These are phyloP conservation scores for Megathymus violae DNA, from an alignment of 1,140 invertebrate genomes.

Conservation along the genomic window DNA sequence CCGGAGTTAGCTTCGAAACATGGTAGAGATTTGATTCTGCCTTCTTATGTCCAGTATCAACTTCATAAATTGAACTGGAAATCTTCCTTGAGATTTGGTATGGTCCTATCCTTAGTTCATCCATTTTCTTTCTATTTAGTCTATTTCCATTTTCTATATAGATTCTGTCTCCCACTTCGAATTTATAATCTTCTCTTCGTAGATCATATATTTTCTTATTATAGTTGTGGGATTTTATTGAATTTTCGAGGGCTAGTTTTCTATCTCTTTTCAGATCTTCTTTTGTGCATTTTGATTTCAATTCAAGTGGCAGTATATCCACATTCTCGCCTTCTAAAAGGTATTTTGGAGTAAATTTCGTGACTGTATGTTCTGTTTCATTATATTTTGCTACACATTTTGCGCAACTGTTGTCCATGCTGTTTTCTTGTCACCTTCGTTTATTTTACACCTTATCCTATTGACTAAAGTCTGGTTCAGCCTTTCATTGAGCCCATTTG, in stretches of 20 bases:
- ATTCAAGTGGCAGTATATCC: background rate
- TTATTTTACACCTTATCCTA: constrained; percentile 1
- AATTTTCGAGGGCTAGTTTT: background rate
- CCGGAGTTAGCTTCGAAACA: constrained; percentile 27
- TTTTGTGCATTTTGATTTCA: background rate
- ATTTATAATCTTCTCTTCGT: constrained; percentile 25
- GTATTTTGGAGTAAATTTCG: background rate
- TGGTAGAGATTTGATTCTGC: constrained; percentile 20
- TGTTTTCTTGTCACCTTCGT: background rate
- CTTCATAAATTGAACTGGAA: constrained; percentile 27
- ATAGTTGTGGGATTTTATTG: constrained; percentile 36
- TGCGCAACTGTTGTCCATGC: background rate
- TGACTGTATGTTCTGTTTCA: background rate
- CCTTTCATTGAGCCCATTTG: background rate
- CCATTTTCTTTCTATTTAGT: constrained; percentile 26
- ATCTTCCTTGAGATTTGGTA: constrained; percentile 24
- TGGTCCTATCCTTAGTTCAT: constrained; percentile 28
- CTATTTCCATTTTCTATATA: constrained; percentile 32
- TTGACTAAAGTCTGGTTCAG: background rate
- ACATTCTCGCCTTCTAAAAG: background rate
- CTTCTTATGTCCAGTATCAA: constrained; percentile 17
- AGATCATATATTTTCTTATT: constrained; percentile 27
- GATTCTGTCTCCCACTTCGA: constrained; percentile 26
- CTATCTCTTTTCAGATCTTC: background rate
- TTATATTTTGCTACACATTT: background rate